Evolutionary conservation across 1,140 invertebrate genomes (phyloP), one percentile per base, ranked within the genome.

Genomic region (Magallana angulata): DNA sequence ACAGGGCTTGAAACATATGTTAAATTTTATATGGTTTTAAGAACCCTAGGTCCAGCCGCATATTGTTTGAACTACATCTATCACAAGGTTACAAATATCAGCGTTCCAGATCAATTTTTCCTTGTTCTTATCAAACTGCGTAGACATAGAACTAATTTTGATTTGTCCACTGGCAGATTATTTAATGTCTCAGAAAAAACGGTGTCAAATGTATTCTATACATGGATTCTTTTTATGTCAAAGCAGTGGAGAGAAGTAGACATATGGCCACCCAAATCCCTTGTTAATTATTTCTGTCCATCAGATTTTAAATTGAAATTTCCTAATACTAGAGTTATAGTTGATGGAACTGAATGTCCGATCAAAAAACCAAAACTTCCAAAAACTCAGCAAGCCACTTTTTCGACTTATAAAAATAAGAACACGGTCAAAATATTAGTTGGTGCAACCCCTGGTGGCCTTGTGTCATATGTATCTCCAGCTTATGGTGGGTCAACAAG

Each of bases 341-440:
- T 93, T 62, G 93, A 94, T 91, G 89, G 85, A 12, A 92, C 91
- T 48, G 91, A 93, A 89, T 91, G 90, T 56, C 91, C 90, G 6
- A 89, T 93, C 0, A 87, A 88, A 85, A 88, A 88, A 68, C 88
- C 87, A 56, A 85, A 68, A 57, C 85, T 87, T 86, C 89, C 90
- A 76, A 87, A 71, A 71, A 87, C 91, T 36, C 91, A 94, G 85
- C 92, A 93, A 82, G 88, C 89, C 80, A 92, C 92, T 7, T 93
- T 93, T 87, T 92, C 91, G 24, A 90, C 90, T 0, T 91, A 93
- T 87, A 93, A 93, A 82, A 93, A 93, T 82, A 85, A 90, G 64
- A 91, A 91, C 71, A 91, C 85, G 30, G 85, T 90, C 7, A 90
- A 91, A 87, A 81, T 87, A n/a, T 60, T 92, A n/a, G 81, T 89